phyloP scores from a whole-genome alignment of 2,797 vertebrate species.

The Garrulus glandarius region DNA sequence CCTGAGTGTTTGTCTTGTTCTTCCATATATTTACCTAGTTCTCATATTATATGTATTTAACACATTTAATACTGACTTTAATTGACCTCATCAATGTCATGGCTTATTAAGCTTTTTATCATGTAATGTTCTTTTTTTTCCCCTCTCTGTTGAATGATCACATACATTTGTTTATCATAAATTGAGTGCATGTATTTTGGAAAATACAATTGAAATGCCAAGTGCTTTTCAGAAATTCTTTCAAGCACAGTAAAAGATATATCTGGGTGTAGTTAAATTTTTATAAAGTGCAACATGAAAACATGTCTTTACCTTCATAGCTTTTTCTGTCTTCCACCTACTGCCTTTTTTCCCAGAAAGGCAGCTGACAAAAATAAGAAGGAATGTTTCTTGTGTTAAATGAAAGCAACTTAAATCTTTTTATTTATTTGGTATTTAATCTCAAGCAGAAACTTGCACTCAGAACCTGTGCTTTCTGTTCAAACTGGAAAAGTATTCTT shows the following conservation, averaged over 20 bases:
- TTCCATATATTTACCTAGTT: neutral
- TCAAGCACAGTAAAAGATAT: neutral
- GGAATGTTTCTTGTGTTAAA: neutral
- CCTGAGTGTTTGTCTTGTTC: neutral
- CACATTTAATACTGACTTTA: neutral
- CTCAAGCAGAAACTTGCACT: neutral
- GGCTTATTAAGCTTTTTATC: neutral
- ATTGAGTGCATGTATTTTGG: neutral
- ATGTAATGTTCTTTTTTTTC: neutral
- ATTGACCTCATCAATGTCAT: neutral
- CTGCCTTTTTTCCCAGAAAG: neutral
- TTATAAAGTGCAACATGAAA: slow-evolving; percentile 14
- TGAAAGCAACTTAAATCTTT: neutral
- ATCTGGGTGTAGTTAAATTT: neutral
- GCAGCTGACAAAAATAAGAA: neutral
- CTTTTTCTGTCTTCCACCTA: neutral
- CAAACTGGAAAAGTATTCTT: neutral
- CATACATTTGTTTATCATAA: neutral
- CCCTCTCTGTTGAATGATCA: neutral
- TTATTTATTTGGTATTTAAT: neutral
- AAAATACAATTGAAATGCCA: neutral
- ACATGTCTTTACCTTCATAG: neutral
- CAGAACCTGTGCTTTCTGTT: rapidly evolving
- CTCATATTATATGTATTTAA: neutral
- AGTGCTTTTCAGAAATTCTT: neutral